Evolutionary conservation across 64 coral and sea anemone species (phyloP).

Genomic region (Dendrophyllia cribrosa): DNA sequence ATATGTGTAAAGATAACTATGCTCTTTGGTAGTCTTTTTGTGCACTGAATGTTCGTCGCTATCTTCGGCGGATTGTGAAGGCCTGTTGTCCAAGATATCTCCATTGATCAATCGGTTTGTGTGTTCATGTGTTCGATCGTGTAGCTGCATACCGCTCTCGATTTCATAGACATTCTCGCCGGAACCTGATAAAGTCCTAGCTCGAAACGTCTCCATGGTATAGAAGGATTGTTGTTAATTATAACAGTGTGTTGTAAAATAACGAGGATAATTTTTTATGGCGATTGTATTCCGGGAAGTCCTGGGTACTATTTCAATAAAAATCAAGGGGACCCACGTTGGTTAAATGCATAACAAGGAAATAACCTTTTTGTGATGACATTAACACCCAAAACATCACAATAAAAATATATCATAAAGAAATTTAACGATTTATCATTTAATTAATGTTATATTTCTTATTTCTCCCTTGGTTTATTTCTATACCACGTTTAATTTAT

Average conservation of each 20-base stretch:
- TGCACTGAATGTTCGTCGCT: slow-evolving; percentile 5
- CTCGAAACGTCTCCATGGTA: slow-evolving; percentile 6
- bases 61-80: neutral
- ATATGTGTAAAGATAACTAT: slow-evolving; percentile 14
- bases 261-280: no score
- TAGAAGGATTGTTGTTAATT: no score
- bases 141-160: neutral
- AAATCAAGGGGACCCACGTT: no score
- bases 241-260: no score
- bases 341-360: no score
- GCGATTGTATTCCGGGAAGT: neutral
- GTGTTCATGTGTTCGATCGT: slow-evolving; percentile 5
- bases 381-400: no score
- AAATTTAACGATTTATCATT: no score
- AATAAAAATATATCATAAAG: no score
- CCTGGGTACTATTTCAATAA: neutral
- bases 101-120: neutral
- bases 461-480: no score
- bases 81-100: neutral
- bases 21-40: slow-evolving; percentile 9
- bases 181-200: slow-evolving; percentile 5
- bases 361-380: no score
- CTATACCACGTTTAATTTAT: no score
- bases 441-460: no score
- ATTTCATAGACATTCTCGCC: slow-evolving; percentile 3